A percentile compares a stretch with the other conserved stretches of the same genome.
These are phyloP conservation scores for Apodemus sylvaticus DNA, from an alignment of 2,113 vertebrate species.

Conservation along the genomic window DNA sequence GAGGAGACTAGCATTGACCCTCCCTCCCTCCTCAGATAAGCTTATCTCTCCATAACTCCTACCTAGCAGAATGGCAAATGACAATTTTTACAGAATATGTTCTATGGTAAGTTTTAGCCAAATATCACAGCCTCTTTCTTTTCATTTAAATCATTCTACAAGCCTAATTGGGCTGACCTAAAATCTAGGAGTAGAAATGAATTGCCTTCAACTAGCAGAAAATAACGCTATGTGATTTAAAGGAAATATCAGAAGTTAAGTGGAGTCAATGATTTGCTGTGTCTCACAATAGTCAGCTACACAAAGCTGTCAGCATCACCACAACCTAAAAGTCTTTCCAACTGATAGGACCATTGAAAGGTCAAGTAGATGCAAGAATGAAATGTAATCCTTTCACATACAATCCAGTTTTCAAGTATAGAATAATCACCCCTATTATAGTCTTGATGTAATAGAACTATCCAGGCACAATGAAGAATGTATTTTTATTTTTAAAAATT, in stretches of 20 bases:
- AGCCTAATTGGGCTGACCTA: background rate
- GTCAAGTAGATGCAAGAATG: constrained; percentile 56
- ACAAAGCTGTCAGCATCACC: constrained; percentile 40
- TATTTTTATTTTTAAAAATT: background rate
- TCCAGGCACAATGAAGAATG: background rate
- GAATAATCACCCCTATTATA: constrained; percentile 36
- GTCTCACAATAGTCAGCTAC: background rate
- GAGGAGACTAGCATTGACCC: background rate
- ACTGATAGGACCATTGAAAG: constrained; percentile 55
- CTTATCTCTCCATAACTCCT: background rate
- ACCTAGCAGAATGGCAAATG: background rate
- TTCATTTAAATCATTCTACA: constrained; percentile 11
- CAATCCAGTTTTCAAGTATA: background rate
- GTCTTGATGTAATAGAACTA: background rate
- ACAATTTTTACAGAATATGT: background rate
- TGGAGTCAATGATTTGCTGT: constrained; percentile 38
- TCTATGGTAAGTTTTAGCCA: background rate
- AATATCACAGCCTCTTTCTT: background rate
- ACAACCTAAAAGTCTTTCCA: constrained; percentile 57
- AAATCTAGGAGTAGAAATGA: constrained; percentile 19
- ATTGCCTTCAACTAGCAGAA: constrained; percentile 11
- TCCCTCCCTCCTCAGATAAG: background rate
- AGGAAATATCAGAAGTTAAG: constrained; percentile 63
- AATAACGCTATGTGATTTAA: constrained; percentile 50
- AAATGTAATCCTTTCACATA: constrained; percentile 38